phyloP scores from a whole-genome alignment of 2,113 vertebrate species.

The Hyaena hyaena region DNA sequence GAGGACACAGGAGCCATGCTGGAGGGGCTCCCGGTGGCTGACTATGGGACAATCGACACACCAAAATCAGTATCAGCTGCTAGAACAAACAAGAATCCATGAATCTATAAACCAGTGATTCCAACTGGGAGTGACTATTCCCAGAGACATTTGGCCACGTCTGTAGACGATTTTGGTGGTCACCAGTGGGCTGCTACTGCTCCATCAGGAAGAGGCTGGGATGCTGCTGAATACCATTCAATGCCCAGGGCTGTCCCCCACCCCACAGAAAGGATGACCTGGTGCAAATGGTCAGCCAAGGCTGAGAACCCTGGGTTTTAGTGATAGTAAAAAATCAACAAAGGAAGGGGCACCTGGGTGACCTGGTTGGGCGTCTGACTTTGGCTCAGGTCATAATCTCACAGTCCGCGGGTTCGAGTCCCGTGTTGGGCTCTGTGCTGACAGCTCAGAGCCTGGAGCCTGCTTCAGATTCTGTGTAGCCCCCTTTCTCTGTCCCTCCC shows the following conservation, averaged over 20 bases:
- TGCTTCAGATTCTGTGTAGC: too few relatives aligned
- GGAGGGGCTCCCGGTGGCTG: neutral
- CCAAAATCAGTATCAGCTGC: neutral
- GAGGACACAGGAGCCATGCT: neutral
- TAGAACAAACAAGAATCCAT: neutral
- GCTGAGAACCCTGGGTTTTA: neutral
- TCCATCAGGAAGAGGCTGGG: neutral
- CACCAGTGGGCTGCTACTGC: too few relatives aligned
- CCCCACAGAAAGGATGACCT: neutral
- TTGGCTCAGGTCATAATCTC: too few relatives aligned
- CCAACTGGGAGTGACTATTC: too few relatives aligned
- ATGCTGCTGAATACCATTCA: neutral
- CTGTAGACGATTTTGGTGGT: neutral
- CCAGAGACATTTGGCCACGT: too few relatives aligned
- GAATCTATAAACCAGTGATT: neutral
- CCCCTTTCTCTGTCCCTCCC: too few relatives aligned
- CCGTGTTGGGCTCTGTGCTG: too few relatives aligned
- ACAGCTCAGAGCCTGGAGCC: too few relatives aligned
- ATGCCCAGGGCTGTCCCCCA: neutral
- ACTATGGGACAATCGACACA: neutral
- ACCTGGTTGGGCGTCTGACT: too few relatives aligned
- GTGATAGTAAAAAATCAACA: neutral
- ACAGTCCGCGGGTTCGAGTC: too few relatives aligned
- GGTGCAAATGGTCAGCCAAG: neutral
- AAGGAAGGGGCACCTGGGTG: neutral